A percentile compares a stretch with the other conserved stretches of the same genome.
Conservation (phyloP, 2,113 vertebrate genomes). For the Anguilla japonica region DNA sequence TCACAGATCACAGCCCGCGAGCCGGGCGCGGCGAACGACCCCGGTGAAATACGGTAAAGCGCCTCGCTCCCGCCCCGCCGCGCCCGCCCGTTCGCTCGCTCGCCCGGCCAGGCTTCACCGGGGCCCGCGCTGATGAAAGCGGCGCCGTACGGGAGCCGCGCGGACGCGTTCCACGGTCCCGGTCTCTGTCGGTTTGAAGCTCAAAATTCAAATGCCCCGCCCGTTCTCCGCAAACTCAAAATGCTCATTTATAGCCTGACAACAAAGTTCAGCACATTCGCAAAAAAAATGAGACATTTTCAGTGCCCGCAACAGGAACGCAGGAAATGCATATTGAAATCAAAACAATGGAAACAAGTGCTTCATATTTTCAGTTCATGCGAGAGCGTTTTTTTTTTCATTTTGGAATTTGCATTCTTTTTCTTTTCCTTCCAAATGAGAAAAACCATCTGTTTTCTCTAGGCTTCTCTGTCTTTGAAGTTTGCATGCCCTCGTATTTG, state of each 20-base stretch:
- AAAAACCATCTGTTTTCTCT: neutral
- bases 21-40: neutral
- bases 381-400: neutral
- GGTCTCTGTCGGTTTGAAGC: neutral
- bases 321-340: neutral
- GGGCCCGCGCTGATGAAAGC: neutral
- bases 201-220: neutral
- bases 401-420: neutral
- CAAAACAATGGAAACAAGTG: neutral
- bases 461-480: neutral
- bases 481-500: neutral
- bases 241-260: neutral
- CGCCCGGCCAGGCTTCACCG: neutral
- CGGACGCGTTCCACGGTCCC: neutral
- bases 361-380: neutral
- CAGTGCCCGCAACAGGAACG: neutral
- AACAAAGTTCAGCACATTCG: neutral
- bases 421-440: constrained; percentile 6
- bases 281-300: neutral
- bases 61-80: neutral
- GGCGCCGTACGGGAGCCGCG: neutral
- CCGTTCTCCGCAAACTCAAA: neutral
- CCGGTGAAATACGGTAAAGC: neutral
- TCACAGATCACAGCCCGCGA: neutral
- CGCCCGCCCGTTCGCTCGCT: neutral